Conservation (phyloP, 2,113 vertebrate species). For the Vulpes vulpes region DNA sequence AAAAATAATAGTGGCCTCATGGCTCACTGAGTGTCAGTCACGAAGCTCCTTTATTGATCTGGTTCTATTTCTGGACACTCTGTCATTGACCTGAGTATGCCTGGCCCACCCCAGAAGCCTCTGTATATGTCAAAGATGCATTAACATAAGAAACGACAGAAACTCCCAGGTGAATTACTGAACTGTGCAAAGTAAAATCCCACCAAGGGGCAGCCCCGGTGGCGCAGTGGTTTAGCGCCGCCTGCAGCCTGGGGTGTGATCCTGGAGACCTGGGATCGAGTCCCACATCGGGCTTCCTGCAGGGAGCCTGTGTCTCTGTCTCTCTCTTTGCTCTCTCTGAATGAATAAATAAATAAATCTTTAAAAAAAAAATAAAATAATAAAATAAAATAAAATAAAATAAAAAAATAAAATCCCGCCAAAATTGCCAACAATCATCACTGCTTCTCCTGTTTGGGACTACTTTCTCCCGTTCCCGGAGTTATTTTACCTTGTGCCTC, state of each 20-base stretch:
- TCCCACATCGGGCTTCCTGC: no score
- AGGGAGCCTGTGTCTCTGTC: no score
- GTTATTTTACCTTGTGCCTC: neutral
- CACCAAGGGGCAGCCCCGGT: neutral
- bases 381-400: no score
- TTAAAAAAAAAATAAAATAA: no score
- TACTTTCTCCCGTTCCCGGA: neutral
- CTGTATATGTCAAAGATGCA: neutral
- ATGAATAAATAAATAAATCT: no score
- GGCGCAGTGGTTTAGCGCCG: no score
- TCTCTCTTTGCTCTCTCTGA: no score
- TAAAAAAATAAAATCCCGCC: neutral
- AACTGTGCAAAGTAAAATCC: neutral
- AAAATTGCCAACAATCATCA: neutral
- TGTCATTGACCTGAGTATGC: neutral
- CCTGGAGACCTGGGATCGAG: no score
- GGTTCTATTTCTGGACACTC: constrained; percentile 9
- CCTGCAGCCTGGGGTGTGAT: no score
- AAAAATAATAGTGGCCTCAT: neutral
- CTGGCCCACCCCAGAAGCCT: neutral
- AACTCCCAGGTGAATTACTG: neutral
- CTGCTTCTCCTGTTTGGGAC: neutral
- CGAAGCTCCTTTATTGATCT: constrained; percentile 32
- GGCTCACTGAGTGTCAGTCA: neutral
- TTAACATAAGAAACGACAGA: constrained; percentile 9